Evolutionary conservation across 2,888 invertebrate species (phyloP).

Genomic region (Aphidius colemani): DNA sequence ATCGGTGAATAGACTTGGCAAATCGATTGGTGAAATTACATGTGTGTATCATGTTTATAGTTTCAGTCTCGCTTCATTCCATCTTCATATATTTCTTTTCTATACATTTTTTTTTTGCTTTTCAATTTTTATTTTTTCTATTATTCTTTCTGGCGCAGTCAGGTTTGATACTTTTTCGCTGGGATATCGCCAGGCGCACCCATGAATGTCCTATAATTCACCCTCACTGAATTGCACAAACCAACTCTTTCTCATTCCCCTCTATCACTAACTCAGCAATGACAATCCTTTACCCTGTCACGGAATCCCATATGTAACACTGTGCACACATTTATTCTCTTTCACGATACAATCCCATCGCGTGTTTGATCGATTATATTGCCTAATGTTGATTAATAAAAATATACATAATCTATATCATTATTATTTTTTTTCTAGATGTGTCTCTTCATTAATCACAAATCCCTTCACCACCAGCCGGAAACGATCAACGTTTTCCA

Average conservation of each 20-base stretch:
- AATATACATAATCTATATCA: conserved; percentile 1
- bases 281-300: conserved; percentile 33
- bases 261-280: background rate
- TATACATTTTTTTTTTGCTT: background rate
- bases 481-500: background rate
- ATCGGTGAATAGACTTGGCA: conserved; percentile 48
- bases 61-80: background rate
- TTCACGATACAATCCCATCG: conserved; percentile 23
- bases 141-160: conserved; percentile 38
- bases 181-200: conserved; percentile 24
- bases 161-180: background rate
- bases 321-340: conserved; percentile 24
- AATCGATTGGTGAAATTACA: conserved; percentile 33
- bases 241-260: conserved; percentile 18
- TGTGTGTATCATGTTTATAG: conserved; percentile 6
- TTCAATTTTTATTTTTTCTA: conserved; percentile 41
- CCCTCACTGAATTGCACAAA: conserved; percentile 29
- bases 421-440: background rate
- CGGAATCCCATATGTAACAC: conserved; percentile 31
- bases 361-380: conserved; percentile 27
- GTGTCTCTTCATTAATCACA: too few species aligned
- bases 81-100: background rate
- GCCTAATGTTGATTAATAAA: conserved; percentile 26
- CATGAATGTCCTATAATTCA: conserved; percentile 46
- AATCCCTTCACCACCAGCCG: too few species aligned